Base-by-base conservation (phyloP, 2,113 vertebrate genomes). In the Pachyramphus minor region DNA sequence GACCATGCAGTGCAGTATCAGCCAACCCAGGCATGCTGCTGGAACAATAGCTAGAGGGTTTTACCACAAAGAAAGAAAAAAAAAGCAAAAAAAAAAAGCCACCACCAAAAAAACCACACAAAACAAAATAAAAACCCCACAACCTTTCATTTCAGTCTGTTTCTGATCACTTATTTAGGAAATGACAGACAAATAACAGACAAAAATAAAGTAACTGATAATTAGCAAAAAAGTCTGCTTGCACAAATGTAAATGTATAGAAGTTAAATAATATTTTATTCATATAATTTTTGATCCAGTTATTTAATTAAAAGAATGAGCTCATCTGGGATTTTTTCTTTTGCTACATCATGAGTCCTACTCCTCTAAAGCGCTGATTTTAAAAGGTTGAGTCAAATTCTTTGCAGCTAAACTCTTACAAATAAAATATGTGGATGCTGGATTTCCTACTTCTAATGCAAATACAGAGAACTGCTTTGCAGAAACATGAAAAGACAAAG, bases 101-200 rank as follows among this genome's bases (percentile, higher is more conserved):
- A 39, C 33, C 6, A 5, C 18, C 15, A 23, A 44, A 28, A 55
- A 81, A 30, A 7, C 6, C 42, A 44, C 52, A 74, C 33, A 30
- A 75, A 75, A 42, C 42, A 56, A 84, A 55, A 55, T 5, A 41
- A 56, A 56, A 53, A 86, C 33, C 11, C 13, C 15, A 30, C 37
- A 49, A 44, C 9, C 41, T 95, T 90, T 72, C 41, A 27, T 89
- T 94, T 87, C 52, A 93, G 35, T 78, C 64, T 93, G 39, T 66
- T 96, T 97, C 62, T 95, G 69, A 84, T 94, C 73, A 92, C 42
- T 87, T 94, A 63, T 91, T 94, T 55, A 95, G 87, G 84, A 91
- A 87, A 86, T 33, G 75, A 42, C 50, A 93, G 62, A 27, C 21
- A 88, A 91, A 76, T 71, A 93, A 44, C 45, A 93, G 45, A 53